Conservation (phyloP, 2,797 vertebrate genomes). For the Calcarius lapponicus region DNA sequence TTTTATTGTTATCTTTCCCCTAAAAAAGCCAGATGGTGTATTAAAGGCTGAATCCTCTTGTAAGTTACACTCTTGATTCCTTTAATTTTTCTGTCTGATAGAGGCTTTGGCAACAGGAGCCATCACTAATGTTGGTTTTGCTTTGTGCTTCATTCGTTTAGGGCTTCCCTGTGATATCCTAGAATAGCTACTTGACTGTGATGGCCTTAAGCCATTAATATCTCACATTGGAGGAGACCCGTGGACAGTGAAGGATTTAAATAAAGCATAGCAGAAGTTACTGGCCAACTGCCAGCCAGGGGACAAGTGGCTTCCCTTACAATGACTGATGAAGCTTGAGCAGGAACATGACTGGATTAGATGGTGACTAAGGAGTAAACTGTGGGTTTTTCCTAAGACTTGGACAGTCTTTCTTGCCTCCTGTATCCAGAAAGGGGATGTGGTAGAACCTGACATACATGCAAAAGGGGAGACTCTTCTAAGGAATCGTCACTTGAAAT, state of each 20-base stretch:
- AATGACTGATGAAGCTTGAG: slow-evolving; percentile 43
- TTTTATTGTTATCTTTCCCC: background rate
- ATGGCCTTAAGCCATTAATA: slow-evolving; percentile 44
- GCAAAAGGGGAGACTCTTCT: background rate
- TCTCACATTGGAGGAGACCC: slow-evolving; percentile 21
- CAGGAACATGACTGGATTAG: slow-evolving; percentile 34
- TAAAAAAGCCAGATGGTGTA: background rate
- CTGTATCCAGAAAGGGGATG: background rate
- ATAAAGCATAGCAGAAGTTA: slow-evolving; percentile 36
- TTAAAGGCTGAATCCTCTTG: background rate
- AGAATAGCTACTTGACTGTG: slow-evolving; percentile 42
- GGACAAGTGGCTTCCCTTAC: slow-evolving; percentile 48
- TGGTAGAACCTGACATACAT: background rate
- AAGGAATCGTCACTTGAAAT: background rate
- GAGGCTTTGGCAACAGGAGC: background rate
- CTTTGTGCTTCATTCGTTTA: background rate
- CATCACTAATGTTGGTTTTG: background rate
- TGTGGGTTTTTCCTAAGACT: background rate
- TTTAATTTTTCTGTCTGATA: background rate
- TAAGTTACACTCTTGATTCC: background rate
- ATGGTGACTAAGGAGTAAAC: slow-evolving; percentile 18
- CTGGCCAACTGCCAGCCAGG: slow-evolving; percentile 31
- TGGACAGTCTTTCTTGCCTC: background rate
- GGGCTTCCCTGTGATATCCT: slow-evolving; percentile 46
- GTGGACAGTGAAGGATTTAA: slow-evolving; percentile 39